Evolutionary conservation across 2,888 invertebrate species (phyloP).

Genomic region (Germaria angustata): DNA sequence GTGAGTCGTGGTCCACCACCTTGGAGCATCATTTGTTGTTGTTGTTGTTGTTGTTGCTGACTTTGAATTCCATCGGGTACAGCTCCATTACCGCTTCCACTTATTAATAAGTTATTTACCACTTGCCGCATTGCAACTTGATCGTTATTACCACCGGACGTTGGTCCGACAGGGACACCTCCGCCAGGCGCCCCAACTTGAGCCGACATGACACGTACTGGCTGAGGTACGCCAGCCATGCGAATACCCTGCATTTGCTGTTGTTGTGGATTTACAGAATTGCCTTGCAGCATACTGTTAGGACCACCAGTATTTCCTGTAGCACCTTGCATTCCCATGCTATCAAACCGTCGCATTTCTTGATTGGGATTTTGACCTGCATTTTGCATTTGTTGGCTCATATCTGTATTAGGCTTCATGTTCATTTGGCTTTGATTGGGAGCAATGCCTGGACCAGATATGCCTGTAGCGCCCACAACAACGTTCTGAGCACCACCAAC

Average conservation of each 20-base stretch:
- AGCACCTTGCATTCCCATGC: constrained; percentile 74
- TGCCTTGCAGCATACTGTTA: constrained; percentile 71
- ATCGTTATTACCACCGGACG: constrained; percentile 70
- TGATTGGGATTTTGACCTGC: constrained; percentile 73
- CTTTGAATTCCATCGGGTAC: constrained; percentile 66
- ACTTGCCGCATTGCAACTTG: constrained; percentile 63
- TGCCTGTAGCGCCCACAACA: constrained; percentile 63
- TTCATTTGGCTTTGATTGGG: constrained; percentile 67
- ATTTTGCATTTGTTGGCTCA: constrained; percentile 74
- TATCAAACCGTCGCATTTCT: constrained; percentile 77
- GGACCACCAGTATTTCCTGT: constrained; percentile 70
- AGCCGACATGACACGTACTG: constrained; percentile 74
- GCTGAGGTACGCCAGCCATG: constrained; percentile 75
- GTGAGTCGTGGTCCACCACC: constrained; percentile 55
- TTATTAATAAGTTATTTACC: constrained; percentile 56
- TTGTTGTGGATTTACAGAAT: constrained; percentile 69
- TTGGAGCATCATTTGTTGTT: constrained; percentile 72
- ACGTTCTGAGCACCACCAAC: constrained; percentile 69
- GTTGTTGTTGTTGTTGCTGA: constrained; percentile 71
- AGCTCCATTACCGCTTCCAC: constrained; percentile 61
- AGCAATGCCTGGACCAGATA: constrained; percentile 57
- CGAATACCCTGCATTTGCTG: constrained; percentile 77
- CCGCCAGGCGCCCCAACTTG: constrained; percentile 69
- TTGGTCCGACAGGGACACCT: constrained; percentile 70
- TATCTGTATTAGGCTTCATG: constrained; percentile 74